phyloP scores from a whole-genome alignment of 2,113 vertebrate species.

The Ictalurus punctatus region DNA sequence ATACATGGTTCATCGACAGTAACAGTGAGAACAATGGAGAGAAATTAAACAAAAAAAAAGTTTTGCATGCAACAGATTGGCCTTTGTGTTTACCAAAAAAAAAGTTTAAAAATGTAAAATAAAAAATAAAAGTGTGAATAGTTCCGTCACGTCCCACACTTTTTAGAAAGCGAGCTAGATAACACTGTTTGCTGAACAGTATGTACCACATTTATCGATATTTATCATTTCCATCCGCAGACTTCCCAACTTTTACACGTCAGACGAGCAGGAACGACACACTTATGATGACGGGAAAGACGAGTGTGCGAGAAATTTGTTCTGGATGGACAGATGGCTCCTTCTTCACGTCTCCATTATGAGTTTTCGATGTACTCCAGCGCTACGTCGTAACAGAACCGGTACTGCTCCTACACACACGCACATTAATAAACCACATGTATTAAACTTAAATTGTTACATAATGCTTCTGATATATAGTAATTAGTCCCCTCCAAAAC shows the following conservation, averaged over 20 bases:
- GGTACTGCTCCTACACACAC: conserved; percentile 88
- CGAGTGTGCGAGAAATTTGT: not conserved
- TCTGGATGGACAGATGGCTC: not conserved
- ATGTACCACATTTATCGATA: not conserved
- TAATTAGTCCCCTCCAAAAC: no score
- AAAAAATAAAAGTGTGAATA: conserved; percentile 52
- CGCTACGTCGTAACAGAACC: conserved; percentile 96
- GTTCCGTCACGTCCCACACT: not conserved
- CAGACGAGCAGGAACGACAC: not conserved
- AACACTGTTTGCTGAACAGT: not conserved
- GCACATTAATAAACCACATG: not conserved
- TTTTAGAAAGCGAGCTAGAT: not conserved
- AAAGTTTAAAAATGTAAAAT: conserved; percentile 55
- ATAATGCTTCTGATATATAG: not conserved
- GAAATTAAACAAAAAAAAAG: conserved; percentile 63
- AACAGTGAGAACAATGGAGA: conserved; percentile 48
- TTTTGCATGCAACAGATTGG: conserved; percentile 79
- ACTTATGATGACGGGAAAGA: not conserved
- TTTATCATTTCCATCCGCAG: not conserved
- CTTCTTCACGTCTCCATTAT: conserved; percentile 66
- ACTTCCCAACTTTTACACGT: not conserved
- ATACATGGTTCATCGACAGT: conserved; percentile 40
- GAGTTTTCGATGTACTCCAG: conserved; percentile 96
- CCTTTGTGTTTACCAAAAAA: conserved; percentile 60
- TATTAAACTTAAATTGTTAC: not conserved